Percentiles rank a stretch among this genome's conserved stretches.
phyloP scores from a whole-genome alignment of 2,888 invertebrate species.

The Nebria brevicollis region DNA sequence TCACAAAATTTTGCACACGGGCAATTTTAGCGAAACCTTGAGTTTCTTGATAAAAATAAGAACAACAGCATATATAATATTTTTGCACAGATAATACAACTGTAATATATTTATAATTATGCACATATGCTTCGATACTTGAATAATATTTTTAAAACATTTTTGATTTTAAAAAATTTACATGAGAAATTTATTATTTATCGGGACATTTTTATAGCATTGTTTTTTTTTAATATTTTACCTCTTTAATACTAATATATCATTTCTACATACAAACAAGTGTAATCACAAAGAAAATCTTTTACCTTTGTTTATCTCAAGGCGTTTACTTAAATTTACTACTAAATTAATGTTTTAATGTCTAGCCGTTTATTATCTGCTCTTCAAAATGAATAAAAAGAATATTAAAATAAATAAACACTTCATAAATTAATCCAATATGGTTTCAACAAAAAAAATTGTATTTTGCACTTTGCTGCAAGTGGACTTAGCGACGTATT shows the following conservation, averaged over 20 bases:
- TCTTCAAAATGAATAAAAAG: too few relatives aligned
- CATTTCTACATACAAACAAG: background rate
- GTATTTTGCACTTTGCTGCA: too few relatives aligned
- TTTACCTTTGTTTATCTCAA: too few relatives aligned
- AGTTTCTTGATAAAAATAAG: slow-evolving; percentile 28
- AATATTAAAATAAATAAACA: too few relatives aligned
- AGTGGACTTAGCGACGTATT: too few relatives aligned
- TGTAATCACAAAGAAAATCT: background rate
- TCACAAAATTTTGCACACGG: slow-evolving; percentile 39
- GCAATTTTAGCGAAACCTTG: slow-evolving; percentile 36
- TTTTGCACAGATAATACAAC: slow-evolving; percentile 20
- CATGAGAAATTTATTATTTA: background rate
- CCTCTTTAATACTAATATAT: background rate
- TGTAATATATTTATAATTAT: background rate
- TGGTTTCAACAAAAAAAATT: too few relatives aligned
- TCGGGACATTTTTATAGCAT: background rate
- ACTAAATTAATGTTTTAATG: too few relatives aligned
- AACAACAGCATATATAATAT: background rate
- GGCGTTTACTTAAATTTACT: too few relatives aligned
- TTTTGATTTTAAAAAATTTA: background rate
- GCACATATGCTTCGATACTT: background rate
- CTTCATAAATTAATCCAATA: too few relatives aligned
- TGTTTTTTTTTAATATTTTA: background rate
- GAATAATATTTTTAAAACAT: background rate
- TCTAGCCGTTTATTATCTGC: too few relatives aligned